Base-by-base conservation (phyloP, 2,113 vertebrate genomes). In the Lamprologus ornatipinnis region DNA sequence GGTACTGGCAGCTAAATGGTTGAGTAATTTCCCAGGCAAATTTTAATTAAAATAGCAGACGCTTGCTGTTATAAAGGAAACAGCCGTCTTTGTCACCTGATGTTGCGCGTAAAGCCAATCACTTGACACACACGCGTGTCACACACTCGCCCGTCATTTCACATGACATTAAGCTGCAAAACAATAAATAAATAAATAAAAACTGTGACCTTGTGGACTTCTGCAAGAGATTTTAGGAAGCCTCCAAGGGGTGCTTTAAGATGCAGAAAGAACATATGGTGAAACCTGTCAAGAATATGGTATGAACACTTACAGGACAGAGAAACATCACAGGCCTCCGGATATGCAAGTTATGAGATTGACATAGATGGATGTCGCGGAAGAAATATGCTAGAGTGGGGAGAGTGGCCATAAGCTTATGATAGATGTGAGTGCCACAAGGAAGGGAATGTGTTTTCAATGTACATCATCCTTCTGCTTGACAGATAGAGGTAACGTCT, bases 371-470 rank as follows among this genome's bases (percentile, higher is more conserved):
- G 93, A 96, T 95, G 93, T 90, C 83, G 49, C 35, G 40, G 87
- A 85, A 86, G 92, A 92, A 88, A 91, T 91, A 91, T 86, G 89
- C 86, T 63, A 28, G 86, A 81, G 87, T 91, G 87, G 73, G 85
- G 63, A 94, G 89, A 93, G 92, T 84, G 87, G 88, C 85, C 91
- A 93, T 95, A 96, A 96, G 94, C 54, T 31, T 78, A 81, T 96
- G 96, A 96, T 96, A 87, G 91, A 96, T 96, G 93, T 55, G 87
- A 87, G 91, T 81, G 92, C 88, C 93, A 93, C 53, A 6, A 88
- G 91, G 85, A 93, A 91, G 90, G 87, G 88, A 95, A 95, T 94
- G 92, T 92, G 90, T 93, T 94, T 94, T 93, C 94, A 92, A 83
- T 90, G 91, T 92, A 91, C 87, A 93, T 94, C 94, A 93, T 94